Evolutionary conservation across 2,113 vertebrate species (phyloP).

Genomic region (Spea multiplicata): DNA sequence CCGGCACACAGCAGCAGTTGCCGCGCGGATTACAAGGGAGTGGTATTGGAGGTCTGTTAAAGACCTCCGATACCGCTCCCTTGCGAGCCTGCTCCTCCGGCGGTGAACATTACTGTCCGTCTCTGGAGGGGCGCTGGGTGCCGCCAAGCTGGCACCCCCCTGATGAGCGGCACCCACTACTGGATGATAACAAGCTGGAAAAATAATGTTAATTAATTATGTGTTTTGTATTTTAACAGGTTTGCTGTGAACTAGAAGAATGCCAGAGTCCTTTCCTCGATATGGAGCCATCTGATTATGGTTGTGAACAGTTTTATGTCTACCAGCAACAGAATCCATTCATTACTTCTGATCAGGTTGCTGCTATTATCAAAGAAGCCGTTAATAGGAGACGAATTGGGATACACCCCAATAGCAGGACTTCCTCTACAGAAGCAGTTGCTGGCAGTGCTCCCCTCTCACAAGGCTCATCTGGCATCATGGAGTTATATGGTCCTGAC

Average conservation of each 20-base stretch:
- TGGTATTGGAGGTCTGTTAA: too few relatives aligned
- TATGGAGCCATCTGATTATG: constrained; percentile 71
- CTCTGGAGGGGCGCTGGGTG: too few relatives aligned
- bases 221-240: constrained; percentile 62
- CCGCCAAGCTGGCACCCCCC: too few relatives aligned
- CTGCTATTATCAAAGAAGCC: constrained; percentile 78
- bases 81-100: too few relatives aligned
- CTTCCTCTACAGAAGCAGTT: constrained; percentile 90
- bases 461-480: constrained; percentile 89
- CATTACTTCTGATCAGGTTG: constrained; percentile 74
- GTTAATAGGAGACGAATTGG: constrained; percentile 74
- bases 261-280: constrained; percentile 75
- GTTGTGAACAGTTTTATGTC: constrained; percentile 74
- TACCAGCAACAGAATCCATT: constrained; percentile 71
- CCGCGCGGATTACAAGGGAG: too few relatives aligned
- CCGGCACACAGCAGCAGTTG: too few relatives aligned
- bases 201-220: not conserved
- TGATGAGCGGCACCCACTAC: too few relatives aligned
- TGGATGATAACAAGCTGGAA: not conserved
- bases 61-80: too few relatives aligned
- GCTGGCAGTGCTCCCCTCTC: constrained; percentile 91
- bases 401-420: constrained; percentile 82
- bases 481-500: constrained; percentile 87
- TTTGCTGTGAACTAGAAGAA: constrained; percentile 87
- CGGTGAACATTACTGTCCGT: too few relatives aligned